phyloP scores from a whole-genome alignment of 2,888 invertebrate species.

The Gryllus longicercus region DNA sequence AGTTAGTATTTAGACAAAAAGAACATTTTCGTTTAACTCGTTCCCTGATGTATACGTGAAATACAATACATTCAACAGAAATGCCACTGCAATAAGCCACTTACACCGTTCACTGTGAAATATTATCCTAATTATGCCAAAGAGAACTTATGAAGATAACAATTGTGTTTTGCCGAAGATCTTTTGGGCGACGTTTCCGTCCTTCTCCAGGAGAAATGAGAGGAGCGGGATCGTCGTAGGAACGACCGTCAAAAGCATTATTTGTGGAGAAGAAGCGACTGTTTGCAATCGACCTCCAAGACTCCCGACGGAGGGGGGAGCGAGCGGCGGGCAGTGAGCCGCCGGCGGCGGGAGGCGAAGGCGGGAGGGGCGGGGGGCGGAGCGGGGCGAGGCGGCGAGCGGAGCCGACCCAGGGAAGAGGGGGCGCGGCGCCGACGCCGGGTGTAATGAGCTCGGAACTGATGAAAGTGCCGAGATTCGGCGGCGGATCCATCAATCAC shows the following conservation, averaged over 20 bases:
- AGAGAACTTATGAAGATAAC: no score
- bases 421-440: neutral
- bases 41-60: no score
- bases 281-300: neutral
- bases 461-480: constrained; percentile 31
- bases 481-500: constrained; percentile 28
- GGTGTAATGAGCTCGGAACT: constrained; percentile 30
- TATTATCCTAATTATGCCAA: no score
- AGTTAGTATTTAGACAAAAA: no score
- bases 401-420: neutral
- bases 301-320: neutral
- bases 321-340: neutral
- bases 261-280: constrained; percentile 1
- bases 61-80: no score
- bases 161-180: no score
- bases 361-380: neutral
- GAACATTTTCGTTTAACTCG: no score
- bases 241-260: neutral
- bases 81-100: no score
- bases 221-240: no score
- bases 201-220: no score
- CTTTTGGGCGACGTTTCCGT: no score
- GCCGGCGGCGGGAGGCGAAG: neutral
- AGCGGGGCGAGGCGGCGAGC: constrained; percentile 3
- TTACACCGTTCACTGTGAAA: no score